Evolutionary conservation across 2,888 invertebrate species (phyloP).

Genomic region (Brachyptera putata): DNA sequence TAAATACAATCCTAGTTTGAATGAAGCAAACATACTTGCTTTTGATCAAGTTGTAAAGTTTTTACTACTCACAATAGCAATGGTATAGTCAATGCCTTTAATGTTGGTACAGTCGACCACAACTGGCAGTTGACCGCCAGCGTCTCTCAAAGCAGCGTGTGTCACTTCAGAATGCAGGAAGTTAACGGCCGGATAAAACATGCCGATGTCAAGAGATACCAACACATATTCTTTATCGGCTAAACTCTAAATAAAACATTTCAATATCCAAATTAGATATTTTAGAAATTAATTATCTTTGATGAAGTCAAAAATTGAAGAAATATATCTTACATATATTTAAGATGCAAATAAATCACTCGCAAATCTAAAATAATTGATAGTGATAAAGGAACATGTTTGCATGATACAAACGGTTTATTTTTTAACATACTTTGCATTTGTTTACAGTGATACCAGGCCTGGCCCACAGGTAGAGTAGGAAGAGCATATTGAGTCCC

Average conservation of each 20-base stretch:
- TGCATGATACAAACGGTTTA: too few species aligned
- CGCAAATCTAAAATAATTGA: too few species aligned
- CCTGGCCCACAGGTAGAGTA: slow-evolving; percentile 64
- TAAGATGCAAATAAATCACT: too few species aligned
- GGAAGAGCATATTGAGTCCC: slow-evolving; percentile 56
- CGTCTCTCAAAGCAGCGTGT: slow-evolving; percentile 47
- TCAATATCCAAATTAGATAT: too few species aligned
- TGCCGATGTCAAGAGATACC: slow-evolving; percentile 59
- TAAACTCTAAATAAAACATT: slow-evolving; percentile 18
- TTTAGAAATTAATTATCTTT: too few species aligned
- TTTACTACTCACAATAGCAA: slow-evolving; percentile 54
- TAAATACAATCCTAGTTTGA: too few species aligned
- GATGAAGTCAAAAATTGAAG: too few species aligned
- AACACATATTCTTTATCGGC: slow-evolving; percentile 50
- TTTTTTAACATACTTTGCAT: slow-evolving; percentile 42
- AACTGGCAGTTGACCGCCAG: slow-evolving; percentile 49
- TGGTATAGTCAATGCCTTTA: slow-evolving; percentile 63
- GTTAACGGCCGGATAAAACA: slow-evolving; percentile 69
- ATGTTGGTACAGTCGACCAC: slow-evolving; percentile 63
- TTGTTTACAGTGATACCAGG: slow-evolving; percentile 51
- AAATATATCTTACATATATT: too few species aligned
- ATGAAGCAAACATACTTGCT: too few species aligned
- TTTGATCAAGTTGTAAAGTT: too few species aligned
- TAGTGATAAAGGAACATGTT: too few species aligned
- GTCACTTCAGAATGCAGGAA: slow-evolving; percentile 55